Base-by-base conservation (phyloP, 2,797 vertebrate species). In the Astyanax mexicanus region DNA sequence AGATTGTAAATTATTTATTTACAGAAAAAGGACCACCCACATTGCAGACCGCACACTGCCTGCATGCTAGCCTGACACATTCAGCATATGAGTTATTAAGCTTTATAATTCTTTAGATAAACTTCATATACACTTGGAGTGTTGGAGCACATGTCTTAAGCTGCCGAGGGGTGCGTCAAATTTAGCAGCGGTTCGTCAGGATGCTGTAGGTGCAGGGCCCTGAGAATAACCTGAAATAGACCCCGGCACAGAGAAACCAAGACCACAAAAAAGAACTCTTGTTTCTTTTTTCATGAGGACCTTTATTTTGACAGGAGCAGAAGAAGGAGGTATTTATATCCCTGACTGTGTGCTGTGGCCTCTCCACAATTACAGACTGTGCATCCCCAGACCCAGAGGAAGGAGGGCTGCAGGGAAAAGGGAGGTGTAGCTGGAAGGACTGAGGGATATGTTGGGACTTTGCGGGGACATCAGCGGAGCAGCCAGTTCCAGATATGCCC, bases 251-350 rank as follows among this genome's bases (percentile, higher is more conserved):
- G 87, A 72, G 57, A 58, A 64, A 81, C 86, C 86, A 87, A 84
- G 84, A 86, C 86, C 87, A 86, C 86, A 84, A 85, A 86, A 90
- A 86, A 81, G 75, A 57, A 5, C 27, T 75, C 69, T 72, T 85
- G 75, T 88, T 90, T 88, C 84, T 87, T 86, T 79, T 27, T 87
- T 90, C 88, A 88, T 85, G 87, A 89, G 85, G 89, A 89, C 86
- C 89, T 93, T 93, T 92, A 92, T 93, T 93, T 93, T 93, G 89
- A 93, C 92, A 92, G 90, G 90, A 88, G 88, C 89, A 87, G 89
- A 88, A 91, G 90, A 91, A 92, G 89, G 86, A 88, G 86, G 89
- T 93, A 93, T 94, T 94, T 94, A 92, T 94, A 93, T 90, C 90
- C 83, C 87, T 86, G 89, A 87, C 91, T 93, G 90, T 93, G 92